Evolutionary conservation across 2,797 vertebrate species (phyloP).

Genomic region (Pseudochirops cupreus): DNA sequence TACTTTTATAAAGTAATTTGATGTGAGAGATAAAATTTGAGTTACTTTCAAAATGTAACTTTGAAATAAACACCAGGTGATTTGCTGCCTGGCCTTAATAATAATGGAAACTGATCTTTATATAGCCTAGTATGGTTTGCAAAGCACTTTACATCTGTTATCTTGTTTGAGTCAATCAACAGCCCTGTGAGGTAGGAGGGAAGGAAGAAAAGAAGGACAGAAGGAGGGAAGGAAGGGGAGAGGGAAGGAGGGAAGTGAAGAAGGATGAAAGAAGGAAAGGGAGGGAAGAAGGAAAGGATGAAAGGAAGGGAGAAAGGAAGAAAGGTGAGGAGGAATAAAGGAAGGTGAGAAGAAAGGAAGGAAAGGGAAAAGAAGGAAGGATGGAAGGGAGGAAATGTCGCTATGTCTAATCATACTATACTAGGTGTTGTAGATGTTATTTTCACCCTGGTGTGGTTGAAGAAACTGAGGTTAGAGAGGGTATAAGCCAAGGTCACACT

Average conservation of each 20-base stretch:
- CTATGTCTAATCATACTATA: neutral
- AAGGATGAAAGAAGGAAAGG: no score
- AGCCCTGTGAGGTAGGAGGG: neutral
- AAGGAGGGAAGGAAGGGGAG: neutral
- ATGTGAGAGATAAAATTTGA: neutral
- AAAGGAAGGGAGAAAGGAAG: no score
- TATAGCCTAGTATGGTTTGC: neutral
- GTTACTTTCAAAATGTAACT: neutral
- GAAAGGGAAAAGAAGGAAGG: no score
- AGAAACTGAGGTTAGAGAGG: neutral
- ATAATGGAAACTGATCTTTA: neutral
- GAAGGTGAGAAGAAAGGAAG: neutral
- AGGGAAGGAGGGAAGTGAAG: neutral
- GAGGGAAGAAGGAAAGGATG: no score
- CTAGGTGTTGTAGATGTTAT: neutral
- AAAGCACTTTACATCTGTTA: neutral
- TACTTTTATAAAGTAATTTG: neutral
- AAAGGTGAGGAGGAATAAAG: no score
- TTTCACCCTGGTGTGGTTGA: neutral
- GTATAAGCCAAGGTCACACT: neutral
- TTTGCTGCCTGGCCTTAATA: neutral
- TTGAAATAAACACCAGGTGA: neutral
- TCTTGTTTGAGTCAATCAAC: neutral
- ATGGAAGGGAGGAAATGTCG: neutral
- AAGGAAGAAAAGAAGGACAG: neutral